Base-by-base conservation (phyloP, 2,888 invertebrate species). In the Ophioninae sp. region DNA sequence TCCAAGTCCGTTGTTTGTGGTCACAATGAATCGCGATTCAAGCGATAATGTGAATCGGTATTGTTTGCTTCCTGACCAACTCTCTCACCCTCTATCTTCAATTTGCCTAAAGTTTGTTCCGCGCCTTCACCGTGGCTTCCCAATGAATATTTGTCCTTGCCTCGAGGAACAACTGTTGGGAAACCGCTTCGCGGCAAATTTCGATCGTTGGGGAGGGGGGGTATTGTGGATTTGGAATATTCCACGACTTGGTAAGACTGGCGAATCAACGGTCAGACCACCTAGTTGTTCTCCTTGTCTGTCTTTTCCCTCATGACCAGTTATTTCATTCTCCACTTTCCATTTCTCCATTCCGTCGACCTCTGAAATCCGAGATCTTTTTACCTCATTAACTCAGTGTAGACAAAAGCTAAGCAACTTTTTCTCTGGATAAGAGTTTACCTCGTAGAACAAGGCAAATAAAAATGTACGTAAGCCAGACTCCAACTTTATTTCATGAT, bases 221-320 rank as follows among this genome's bases (percentile, higher is more conserved):
- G 86, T 82, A 77, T 74, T 80, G 89, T 85, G 89, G 88, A 89
- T 90, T 89, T 86, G 86, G 87, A 81, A 87, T 85, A 76, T 86
- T 90, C 90, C 91, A 91, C 90, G 91, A 91, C 88, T 86, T 56
- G 90, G 86, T 77, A 90, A 83, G 86, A 59, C 61, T 69, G 67
- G 68, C 50, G 76, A 72, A 72, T 56, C 68, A 41, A 21, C 61
- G 70, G 50, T 50, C 37, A 30, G 30, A 30, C 30, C 30, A 30
- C 30, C 30, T 3, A 30, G 30, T 30, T 30, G 74, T 50, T 7
- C 37, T 44, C 68, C 75, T 75, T 73, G 20, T 7, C 69, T 62
- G 62, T 79, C 50, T 50, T 50, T 50, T 3, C 50, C 17, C 13
- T 6, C 50, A 0, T 17, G 17, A 21, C 59, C 23, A 41, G 59